Percentiles rank a stretch among this genome's conserved stretches.
Conservation (phyloP, 2,797 vertebrate genomes). For the Platalea minor region DNA sequence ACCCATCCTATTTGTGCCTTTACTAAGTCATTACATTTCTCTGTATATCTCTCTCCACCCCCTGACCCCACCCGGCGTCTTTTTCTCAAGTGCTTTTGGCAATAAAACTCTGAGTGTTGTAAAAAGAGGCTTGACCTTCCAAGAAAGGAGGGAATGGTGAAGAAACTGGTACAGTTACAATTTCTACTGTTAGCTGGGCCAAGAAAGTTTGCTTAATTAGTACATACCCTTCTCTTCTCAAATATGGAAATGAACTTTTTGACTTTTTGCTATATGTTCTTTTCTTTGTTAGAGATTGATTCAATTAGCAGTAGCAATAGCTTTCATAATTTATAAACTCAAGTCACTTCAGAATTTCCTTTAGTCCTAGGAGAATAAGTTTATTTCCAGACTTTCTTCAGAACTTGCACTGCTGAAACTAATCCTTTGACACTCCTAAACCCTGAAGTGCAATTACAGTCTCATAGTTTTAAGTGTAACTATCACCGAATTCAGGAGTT, state of each 20-base stretch:
- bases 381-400: not conserved
- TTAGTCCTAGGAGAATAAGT: not conserved
- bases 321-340: not conserved
- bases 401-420: not conserved
- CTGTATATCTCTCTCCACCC: not conserved
- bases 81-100: not conserved
- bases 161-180: not conserved
- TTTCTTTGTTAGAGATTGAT: not conserved
- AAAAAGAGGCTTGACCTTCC: not conserved
- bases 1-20: not conserved
- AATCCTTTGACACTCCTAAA: not conserved
- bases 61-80: fast-evolving
- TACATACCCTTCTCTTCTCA: not conserved
- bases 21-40: not conserved
- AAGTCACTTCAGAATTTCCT: not conserved
- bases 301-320: not conserved
- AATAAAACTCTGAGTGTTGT: not conserved
- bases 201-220: not conserved
- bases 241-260: not conserved
- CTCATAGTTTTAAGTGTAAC: not conserved
- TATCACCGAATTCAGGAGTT: not conserved
- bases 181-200: not conserved
- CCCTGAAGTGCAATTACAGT: not conserved
- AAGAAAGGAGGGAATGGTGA: not conserved
- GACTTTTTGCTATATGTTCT: not conserved